Conservation (phyloP, 2,113 vertebrate species). For the Ciconia stormi region DNA sequence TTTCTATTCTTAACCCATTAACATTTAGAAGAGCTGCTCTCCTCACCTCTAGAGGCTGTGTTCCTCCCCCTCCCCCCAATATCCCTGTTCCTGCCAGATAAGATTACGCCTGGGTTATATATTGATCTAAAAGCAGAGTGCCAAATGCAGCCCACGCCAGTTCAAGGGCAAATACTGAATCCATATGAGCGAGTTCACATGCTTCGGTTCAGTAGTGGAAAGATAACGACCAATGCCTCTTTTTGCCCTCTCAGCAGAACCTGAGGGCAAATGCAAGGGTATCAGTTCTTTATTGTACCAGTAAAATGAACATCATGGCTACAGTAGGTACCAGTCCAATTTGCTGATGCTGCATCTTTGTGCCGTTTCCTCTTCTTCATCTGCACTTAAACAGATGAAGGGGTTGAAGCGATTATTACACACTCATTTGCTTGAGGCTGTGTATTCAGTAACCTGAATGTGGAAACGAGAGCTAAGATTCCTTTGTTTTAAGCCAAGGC, state of each 20-base stretch:
- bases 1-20: conserved; percentile 66
- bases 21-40: conserved; percentile 56
- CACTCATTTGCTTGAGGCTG: not conserved
- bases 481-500: not conserved
- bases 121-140: conserved; percentile 55
- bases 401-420: not conserved
- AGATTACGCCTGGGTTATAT: conserved; percentile 63
- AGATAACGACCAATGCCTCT: not conserved
- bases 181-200: not conserved
- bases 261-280: not conserved
- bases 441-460: not conserved
- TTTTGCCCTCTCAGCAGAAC: not conserved
- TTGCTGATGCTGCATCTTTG: not conserved
- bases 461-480: not conserved
- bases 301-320: not conserved
- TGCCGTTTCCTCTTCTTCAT: not conserved
- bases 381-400: not conserved
- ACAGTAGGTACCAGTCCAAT: not conserved
- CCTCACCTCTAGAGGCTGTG: conserved; percentile 12
- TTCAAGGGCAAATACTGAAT: conserved; percentile 53
- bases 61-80: not conserved
- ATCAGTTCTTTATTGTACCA: not conserved
- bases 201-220: not conserved
- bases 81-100: conserved; percentile 53
- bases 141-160: conserved; percentile 10